These are phyloP conservation scores for Drosophila repleta DNA, from an alignment of 1,140 invertebrate species.

Conservation along the genomic window DNA sequence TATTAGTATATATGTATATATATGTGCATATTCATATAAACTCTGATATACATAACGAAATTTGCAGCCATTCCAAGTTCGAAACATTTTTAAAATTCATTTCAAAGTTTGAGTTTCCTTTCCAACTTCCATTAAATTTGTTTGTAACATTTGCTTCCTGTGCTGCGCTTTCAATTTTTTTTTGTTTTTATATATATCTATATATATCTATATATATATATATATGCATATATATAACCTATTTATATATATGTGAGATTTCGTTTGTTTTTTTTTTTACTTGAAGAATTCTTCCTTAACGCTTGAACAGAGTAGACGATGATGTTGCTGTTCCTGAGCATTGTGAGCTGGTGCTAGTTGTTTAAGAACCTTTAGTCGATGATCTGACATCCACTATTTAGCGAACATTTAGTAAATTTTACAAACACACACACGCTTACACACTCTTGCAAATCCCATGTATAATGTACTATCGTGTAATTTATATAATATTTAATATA, in stretches of 20 bases:
- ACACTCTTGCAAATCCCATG: conserved; percentile 22
- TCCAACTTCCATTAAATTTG: not conserved
- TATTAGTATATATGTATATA: conserved; percentile 22
- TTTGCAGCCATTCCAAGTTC: conserved; percentile 22
- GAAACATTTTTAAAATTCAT: not conserved
- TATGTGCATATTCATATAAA: conserved; percentile 6
- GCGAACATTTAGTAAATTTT: conserved; percentile 66
- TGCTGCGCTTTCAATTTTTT: conserved; percentile 16
- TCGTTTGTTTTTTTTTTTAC: not conserved
- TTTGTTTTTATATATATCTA: not conserved
- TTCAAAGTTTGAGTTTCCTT: not conserved
- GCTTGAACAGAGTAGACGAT: not conserved
- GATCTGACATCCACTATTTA: conserved; percentile 16
- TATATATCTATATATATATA: too few relatives aligned
- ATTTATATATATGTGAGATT: not conserved
- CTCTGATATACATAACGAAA: conserved; percentile 13
- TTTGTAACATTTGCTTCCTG: conserved; percentile 2
- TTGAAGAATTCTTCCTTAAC: not conserved
- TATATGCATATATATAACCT: too few relatives aligned
- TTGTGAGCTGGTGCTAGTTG: conserved; percentile 54
- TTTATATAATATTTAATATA: conserved; percentile 41
- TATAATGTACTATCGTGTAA: conserved; percentile 43
- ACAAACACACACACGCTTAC: conserved; percentile 34
- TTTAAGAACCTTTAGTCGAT: conserved; percentile 53
- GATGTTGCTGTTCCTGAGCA: conserved; percentile 1